These are phyloP conservation scores for Lacerta agilis DNA, from an alignment of 2,797 vertebrate genomes.

Conservation along the genomic window DNA sequence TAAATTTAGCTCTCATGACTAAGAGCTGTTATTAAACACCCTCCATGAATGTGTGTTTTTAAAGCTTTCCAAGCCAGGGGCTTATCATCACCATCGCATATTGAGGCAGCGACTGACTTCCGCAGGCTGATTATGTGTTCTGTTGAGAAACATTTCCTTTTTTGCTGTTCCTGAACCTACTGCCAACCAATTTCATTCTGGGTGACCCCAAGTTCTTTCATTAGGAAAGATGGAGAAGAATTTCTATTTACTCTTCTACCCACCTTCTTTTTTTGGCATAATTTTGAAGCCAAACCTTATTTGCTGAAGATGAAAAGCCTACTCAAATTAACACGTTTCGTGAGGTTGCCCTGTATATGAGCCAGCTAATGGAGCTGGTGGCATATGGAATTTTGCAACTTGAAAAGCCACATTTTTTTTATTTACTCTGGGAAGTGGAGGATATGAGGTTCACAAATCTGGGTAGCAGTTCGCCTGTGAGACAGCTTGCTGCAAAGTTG, in stretches of 20 bases:
- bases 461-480: background rate
- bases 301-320: background rate
- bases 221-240: background rate
- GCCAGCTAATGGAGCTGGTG: background rate
- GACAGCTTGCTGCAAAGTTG: background rate
- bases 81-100: background rate
- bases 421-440: background rate
- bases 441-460: background rate
- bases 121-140: background rate
- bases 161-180: background rate
- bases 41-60: background rate
- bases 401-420: background rate
- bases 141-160: background rate
- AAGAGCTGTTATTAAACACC: background rate
- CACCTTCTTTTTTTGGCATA: background rate
- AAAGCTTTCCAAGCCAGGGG: background rate
- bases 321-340: background rate
- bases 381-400: background rate
- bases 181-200: background rate
- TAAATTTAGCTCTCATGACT: background rate
- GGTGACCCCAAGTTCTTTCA: background rate
- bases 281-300: background rate
- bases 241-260: background rate
- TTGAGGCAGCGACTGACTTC: background rate
- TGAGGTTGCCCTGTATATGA: background rate